Conservation (phyloP, 2,113 vertebrate genomes). For the Carollia perspicillata region DNA sequence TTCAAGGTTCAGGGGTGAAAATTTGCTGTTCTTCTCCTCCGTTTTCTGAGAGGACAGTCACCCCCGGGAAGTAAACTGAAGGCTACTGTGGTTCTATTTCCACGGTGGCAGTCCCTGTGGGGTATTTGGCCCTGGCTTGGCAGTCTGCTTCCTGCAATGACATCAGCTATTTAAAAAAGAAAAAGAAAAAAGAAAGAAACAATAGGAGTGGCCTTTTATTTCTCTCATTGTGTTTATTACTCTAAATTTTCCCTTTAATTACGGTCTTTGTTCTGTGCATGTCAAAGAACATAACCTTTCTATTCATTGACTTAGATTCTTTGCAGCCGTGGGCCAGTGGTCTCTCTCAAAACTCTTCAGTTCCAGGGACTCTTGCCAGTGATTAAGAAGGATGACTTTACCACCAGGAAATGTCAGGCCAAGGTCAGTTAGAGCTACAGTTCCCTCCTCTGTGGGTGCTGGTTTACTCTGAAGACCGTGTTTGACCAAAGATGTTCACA, state of each 20-base stretch:
- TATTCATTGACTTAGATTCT: not conserved
- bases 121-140: not conserved
- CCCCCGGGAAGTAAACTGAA: too few relatives aligned
- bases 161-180: not conserved
- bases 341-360: not conserved
- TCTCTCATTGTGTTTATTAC: not conserved
- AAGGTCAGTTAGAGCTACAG: not conserved
- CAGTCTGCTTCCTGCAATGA: not conserved
- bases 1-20: not conserved
- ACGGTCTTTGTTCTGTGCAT: not conserved
- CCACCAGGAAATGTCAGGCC: not conserved
- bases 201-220: not conserved
- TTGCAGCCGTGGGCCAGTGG: not conserved
- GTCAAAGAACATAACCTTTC: not conserved
- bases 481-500: not conserved
- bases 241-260: not conserved
- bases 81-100: not conserved
- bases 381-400: not conserved
- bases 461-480: not conserved
- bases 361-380: not conserved
- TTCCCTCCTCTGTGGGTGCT: rapidly evolving
- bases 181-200: not conserved
- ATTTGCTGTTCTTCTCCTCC: not conserved
- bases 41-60: not conserved
- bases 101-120: not conserved